Base-by-base conservation (phyloP, 2,888 invertebrate species). In the Lasioglossum figueresi region DNA sequence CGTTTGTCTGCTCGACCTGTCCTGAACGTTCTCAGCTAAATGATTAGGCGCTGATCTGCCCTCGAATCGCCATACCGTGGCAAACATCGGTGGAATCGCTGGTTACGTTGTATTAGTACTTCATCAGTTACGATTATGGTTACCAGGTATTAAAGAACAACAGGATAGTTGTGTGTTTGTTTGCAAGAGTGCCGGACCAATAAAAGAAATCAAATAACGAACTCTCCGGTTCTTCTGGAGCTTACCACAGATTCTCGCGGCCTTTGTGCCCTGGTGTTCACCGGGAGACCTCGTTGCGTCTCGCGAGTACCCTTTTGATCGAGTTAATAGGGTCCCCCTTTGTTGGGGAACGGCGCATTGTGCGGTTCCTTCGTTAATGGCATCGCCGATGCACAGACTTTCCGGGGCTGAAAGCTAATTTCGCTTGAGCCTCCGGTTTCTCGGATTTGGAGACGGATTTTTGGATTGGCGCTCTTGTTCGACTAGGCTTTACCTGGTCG, bases 1-100 rank as follows among this genome's bases (percentile, higher is more conserved):
- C 83, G 82, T 87, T 89, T 85, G 81, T 87, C 85, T 84, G 70
- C n/a, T 59, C 70, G 34, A 52, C 31, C 66, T 19, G 8, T 19
- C 79, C 79, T 10, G 52, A 10, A 10, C 52, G 10, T 76, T 74
- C 45, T 40, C 48, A 66, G 45, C 76, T 43, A 76, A 79, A 83
- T 77, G 87, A 87, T 87, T 86, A 87, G 86, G 76, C 74, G 76
- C 75, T 52, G 52, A 52, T 52, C 52, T 52, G 45, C 40, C 77
- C 63, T 71, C 77, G 0, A 52, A 52, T n/a, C 45, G 52, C 71
- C 72, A 84, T 87, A 76, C 84, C 83, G 83, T 6, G 6, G 31
- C 63, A 27, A 31, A 16, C 6, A 63, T 63, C 27, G 27, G 1
- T 31, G 31, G 45, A 45, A 16, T 16, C 45, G 16, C 5, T 16